Base-by-base conservation (phyloP, 2,888 invertebrate genomes). In the Pristionchus japonicus region DNA sequence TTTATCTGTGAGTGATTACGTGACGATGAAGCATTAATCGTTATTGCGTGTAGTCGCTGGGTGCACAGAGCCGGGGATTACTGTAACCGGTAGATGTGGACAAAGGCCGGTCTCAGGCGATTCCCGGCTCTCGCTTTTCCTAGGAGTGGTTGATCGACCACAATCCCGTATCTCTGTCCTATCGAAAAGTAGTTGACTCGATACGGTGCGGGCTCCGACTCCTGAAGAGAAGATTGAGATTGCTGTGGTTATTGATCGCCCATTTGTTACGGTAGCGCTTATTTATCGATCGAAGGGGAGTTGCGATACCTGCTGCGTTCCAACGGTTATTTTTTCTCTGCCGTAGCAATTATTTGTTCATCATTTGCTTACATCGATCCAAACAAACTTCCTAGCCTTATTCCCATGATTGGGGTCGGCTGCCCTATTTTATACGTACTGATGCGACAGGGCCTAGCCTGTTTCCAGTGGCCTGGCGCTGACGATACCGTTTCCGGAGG, bases 131-230 rank as follows among this genome's bases (percentile, higher is more conserved):
- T 47, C 77, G 43, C 47, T 13, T 43, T n/a, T 43, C 13, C 77
- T 43, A n/a, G 4, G 43, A 77, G 77, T 77, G 77, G 77, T 77
- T 77, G 15, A 77, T 77, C 47, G 40, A 47, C 77, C 77, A 77
- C 77, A 40, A 47, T 77, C 77, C 40, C 77, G 77, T 77, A 77
- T 77, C 77, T 77, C 77, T 77, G n/a, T 43, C 77, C 77, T 43
- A 77, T 77, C 43, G 77, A 77, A 43, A 77, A 77, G 77, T 77
- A 77, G 77, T 43, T 23, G 77, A 43, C 43, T 77, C 77, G 77
- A 77, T 47, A 40, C 77, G 77, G 23, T 43, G 43, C 43, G 77
- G 77, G 17, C 77, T 77, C n/a, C 77, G 77, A 77, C 77, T 77
- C 77, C 77, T 77, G 43, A 40, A 47, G 15, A 0, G 77, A 77